Evolutionary conservation across 1,140 invertebrate genomes (phyloP).

Genomic region (Pseudobourletiella spinata): DNA sequence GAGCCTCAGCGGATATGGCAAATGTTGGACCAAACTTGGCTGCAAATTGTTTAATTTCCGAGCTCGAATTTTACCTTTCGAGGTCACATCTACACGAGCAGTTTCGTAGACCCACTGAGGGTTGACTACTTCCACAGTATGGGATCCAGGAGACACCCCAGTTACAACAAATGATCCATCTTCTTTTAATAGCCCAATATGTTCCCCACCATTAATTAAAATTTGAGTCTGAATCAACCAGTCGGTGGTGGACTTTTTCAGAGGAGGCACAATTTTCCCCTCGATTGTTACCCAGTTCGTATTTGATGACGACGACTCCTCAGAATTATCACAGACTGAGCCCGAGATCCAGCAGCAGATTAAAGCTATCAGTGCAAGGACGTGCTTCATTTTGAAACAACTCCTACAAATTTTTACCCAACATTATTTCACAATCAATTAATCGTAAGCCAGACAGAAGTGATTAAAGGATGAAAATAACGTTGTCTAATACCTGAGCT

Average conservation of each 20-base stretch:
- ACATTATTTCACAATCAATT: no score
- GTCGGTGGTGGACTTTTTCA: constrained; percentile 48
- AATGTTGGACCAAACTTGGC: constrained; percentile 72
- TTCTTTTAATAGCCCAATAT: constrained; percentile 71
- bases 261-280: constrained; percentile 68
- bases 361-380: background rate
- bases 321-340: background rate
- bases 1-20: constrained; percentile 84
- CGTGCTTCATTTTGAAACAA: background rate
- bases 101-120: constrained; percentile 86
- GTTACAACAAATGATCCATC: constrained; percentile 89
- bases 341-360: background rate
- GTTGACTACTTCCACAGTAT: constrained; percentile 85
- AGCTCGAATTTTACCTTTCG: constrained; percentile 90
- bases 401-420: no score
- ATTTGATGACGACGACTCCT: background rate
- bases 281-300: constrained; percentile 48
- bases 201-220: constrained; percentile 77
- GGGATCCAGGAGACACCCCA: constrained; percentile 86
- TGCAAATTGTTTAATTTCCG: constrained; percentile 92
- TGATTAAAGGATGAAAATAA: no score
- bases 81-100: constrained; percentile 87
- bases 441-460: no score
- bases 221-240: constrained; percentile 72
- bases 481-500: no score